Conservation (phyloP, 2,888 invertebrate species). For the Ypsolopha scabrella region DNA sequence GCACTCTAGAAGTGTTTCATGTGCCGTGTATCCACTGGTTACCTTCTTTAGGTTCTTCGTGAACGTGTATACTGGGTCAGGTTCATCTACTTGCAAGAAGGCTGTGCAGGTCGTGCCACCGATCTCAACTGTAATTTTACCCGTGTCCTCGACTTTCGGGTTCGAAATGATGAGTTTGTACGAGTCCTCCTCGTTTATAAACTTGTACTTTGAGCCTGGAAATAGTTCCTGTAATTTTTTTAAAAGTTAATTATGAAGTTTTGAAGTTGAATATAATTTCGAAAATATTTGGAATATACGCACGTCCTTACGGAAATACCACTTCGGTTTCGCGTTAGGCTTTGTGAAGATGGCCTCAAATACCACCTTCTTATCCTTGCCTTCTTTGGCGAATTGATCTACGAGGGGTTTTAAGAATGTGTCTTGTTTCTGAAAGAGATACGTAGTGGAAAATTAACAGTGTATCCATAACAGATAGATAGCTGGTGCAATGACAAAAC, state of each 20-base stretch:
- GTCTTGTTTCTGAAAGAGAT: conserved; percentile 85
- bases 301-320: conserved; percentile 93
- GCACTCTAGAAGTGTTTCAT: conserved; percentile 93
- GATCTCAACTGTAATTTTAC: conserved; percentile 96
- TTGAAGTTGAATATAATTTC: not conserved
- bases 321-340: conserved; percentile 93
- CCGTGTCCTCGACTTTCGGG: conserved; percentile 96
- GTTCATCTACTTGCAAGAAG: conserved; percentile 95
- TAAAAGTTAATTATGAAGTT: too few relatives aligned
- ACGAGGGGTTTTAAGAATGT: conserved; percentile 94
- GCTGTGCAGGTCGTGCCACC: conserved; percentile 90
- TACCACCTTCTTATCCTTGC: conserved; percentile 94
- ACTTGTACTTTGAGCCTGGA: conserved; percentile 96
- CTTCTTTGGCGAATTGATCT: conserved; percentile 94
- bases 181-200: conserved; percentile 91
- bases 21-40: conserved; percentile 89
- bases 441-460: conserved; percentile 29
- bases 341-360: conserved; percentile 97
- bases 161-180: conserved; percentile 91
- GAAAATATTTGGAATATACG: conserved; percentile 45
- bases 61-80: conserved; percentile 95
- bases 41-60: conserved; percentile 90
- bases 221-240: conserved; percentile 83
- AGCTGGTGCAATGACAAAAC: conserved; percentile 46
- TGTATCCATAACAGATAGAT: conserved; percentile 13